Evolutionary conservation across 2,113 vertebrate genomes (phyloP), one percentile per base, ranked within the genome.

Genomic region (Xiphophorus maculatus): DNA sequence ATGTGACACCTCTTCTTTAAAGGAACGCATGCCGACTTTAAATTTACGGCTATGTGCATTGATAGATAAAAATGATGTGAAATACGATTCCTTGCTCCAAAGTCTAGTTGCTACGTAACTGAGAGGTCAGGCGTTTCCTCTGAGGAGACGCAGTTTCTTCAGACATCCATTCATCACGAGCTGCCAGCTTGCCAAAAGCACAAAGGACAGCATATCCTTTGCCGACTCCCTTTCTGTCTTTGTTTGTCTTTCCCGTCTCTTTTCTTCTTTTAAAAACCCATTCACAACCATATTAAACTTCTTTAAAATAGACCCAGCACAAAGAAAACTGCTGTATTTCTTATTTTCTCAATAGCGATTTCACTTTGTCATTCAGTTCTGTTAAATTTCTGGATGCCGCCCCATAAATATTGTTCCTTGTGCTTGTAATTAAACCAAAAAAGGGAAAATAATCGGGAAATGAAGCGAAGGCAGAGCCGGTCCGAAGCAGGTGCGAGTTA

Each of bases 111-210:
- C 93, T 91, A 89, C 75, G 93, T 92, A 90, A 93, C 91, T 83
- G 79, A 75, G 73, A 87, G 91, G 93, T 91, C 91, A 92, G 85
- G 80, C 82, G 77, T 73, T 89, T 76, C 84, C 80, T 69, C 83
- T 74, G 87, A 90, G 73, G 88, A 88, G 79, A 91, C 77, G 61
- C 32, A 71, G 81, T 72, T 90, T 82, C 90, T 87, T 88, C 86
- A 88, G 81, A 83, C 80, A 35, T 89, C 83, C 86, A 94, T 95
- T 94, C 88, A 94, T 95, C 94, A 94, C 88, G 77, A 35, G 83
- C 91, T 87, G 87, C 85, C 90, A 90, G 87, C 75, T 73, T 84
- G 89, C 82, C 90, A 85, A 74, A 89, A 86, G 84, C 84, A 92
- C 91, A 94, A 94, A 94, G 90, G 86, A 80, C 83, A 77, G 86